Base-by-base conservation (phyloP, 2,797 vertebrate species). In the Tenualosa thibaudeaui region DNA sequence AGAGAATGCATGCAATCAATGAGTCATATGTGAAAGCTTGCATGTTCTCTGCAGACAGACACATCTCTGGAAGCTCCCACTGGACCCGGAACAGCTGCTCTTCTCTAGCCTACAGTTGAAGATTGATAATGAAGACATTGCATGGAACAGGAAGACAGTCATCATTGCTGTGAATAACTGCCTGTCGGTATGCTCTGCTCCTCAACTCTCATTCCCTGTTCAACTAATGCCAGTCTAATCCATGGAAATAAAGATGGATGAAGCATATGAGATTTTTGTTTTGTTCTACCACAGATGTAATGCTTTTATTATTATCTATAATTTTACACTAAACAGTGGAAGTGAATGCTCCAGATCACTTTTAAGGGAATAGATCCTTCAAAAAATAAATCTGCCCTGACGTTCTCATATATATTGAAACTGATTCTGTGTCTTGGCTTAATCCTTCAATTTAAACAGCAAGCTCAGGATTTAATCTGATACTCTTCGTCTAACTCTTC, bases 381-480 rank as follows among this genome's bases (percentile, higher is more conserved):
- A 9, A 19, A 9, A 19, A 46, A 78, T 78, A 78, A 78, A 78
- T 22, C 71, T 46, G 5, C 17, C 71, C 26, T 46, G 6, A 9
- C 22, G 40, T 46, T 46, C 13, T 22, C 31, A 75, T 46, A 7
- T 78, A 78, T 78, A 46, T 43, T 78, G 37, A 78, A 24, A 40
- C 37, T 46, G 71, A 46, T 78, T 78, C 37, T 78, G 71, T 78
- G 71, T 19, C 71, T 78, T 78, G 71, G 71, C 8, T 78, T 78
- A 78, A 78, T 78, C 71, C 71, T 22, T 78, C 71, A 78, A 78
- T 78, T 46, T 78, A 46, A 78, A 78, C 71, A 78, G 71, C 71
- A 22, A 78, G 71, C 71, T 78, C 71, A 78, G 71, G 37, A 78
- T 78, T 78, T 78, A 78, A 78, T 78, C 71, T 78, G 37, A 78